Conservation (phyloP, 1,140 invertebrate species). For the Chrysoperla carnea region DNA sequence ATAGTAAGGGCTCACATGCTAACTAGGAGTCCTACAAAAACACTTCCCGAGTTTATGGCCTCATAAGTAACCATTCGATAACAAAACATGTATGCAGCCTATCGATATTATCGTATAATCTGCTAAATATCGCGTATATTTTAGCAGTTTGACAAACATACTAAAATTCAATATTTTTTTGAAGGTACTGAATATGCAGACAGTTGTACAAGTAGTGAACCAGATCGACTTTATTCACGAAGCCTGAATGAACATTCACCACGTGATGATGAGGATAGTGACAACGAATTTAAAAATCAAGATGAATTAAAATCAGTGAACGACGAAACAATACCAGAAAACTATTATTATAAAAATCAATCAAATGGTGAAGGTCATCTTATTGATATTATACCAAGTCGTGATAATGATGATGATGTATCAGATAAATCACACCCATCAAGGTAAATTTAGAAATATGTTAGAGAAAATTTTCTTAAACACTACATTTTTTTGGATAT, state of each 20-base stretch:
- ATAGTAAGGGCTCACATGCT: too few relatives aligned
- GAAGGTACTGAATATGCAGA: slow-evolving; percentile 40
- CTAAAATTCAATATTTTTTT: too few relatives aligned
- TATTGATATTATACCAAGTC: slow-evolving; percentile 20
- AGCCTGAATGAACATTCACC: slow-evolving; percentile 26
- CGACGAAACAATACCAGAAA: slow-evolving; percentile 14
- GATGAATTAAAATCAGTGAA: neutral
- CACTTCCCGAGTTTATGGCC: too few relatives aligned
- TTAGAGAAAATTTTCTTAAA: neutral
- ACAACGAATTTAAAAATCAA: slow-evolving; percentile 17
- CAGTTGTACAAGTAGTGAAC: slow-evolving; percentile 43
- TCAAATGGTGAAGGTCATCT: slow-evolving; percentile 13
- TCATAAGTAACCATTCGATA: too few relatives aligned
- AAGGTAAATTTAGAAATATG: slow-evolving; percentile 8
- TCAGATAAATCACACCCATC: slow-evolving; percentile 13
- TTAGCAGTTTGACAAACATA: too few relatives aligned
- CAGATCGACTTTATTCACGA: slow-evolving; percentile 24
- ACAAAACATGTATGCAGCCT: too few relatives aligned
- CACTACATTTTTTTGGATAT: neutral
- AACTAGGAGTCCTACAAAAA: too few relatives aligned
- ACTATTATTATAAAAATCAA: slow-evolving; percentile 1
- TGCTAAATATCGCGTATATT: too few relatives aligned
- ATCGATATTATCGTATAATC: too few relatives aligned
- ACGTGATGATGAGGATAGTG: slow-evolving; percentile 53
- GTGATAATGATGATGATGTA: slow-evolving; percentile 19